Evolutionary conservation across 2,888 invertebrate species (phyloP).

Genomic region (Ligdia adustata): DNA sequence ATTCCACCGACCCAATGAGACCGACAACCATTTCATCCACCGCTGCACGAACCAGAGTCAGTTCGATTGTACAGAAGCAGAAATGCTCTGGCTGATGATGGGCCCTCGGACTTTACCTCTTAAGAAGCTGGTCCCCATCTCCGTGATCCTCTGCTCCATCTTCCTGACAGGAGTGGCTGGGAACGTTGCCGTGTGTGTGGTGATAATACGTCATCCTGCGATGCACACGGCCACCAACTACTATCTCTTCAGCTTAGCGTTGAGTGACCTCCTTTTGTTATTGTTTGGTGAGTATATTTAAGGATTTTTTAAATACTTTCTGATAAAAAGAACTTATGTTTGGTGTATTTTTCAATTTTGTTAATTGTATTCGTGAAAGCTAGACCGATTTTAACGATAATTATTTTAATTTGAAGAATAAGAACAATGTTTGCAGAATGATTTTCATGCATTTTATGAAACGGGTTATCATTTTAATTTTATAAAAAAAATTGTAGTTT

Average conservation of each 20-base stretch:
- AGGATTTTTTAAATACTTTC: no score
- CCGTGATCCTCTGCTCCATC: conserved; percentile 88
- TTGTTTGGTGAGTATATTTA: conserved; percentile 93
- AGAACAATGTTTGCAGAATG: no score
- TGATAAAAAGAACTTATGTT: no score
- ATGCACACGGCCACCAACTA: conserved; percentile 97
- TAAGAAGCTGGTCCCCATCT: conserved; percentile 83
- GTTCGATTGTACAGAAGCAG: conserved; percentile 85
- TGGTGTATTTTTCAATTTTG: no score
- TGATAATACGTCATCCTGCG: conserved; percentile 90
- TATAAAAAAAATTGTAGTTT: no score
- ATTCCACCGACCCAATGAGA: conserved; percentile 61
- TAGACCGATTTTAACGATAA: no score
- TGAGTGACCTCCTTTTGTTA: conserved; percentile 92
- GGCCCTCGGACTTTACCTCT: conserved; percentile 86
- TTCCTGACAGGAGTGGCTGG: conserved; percentile 94
- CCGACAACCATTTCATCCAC: conserved; percentile 48
- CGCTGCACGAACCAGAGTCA: conserved; percentile 72
- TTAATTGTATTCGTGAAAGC: no score
- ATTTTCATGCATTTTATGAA: no score
- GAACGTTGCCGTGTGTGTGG: conserved; percentile 92
- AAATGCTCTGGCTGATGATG: conserved; percentile 82
- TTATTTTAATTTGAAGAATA: no score
- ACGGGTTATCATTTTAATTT: no score
- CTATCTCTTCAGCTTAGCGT: conserved; percentile 94